Evolutionary conservation across 2,113 vertebrate species (phyloP), one percentile per base, ranked within the genome.

Genomic region (Cariama cristata): DNA sequence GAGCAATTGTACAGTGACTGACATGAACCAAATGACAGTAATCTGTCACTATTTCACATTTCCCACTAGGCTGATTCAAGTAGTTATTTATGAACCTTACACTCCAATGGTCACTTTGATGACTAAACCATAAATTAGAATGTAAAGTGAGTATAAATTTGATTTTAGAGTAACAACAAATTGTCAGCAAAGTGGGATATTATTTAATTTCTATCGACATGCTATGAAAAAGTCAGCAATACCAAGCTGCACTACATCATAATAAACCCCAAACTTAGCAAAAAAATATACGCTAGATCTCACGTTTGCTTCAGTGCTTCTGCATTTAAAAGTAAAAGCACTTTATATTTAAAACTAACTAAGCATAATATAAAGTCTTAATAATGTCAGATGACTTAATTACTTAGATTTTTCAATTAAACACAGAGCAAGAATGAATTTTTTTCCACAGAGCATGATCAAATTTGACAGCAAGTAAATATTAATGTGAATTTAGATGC

Each of bases 91-190:
- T 86, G 91, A 96, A 95, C 35, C 73, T 93, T 95, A 96, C 89
- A 96, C 79, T 94, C 92, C 81, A 97, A 73, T 28, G 83, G 93
- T 97, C 92, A 97, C 88, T 98, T 96, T 97, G 95, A 98, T 96
- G 92, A 97, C 93, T 98, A 97, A 93, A 92, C 81, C 87, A 97
- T 94, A 97, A 97, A 98, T 96, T 90, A 97, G 74, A 92, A 97
- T 96, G 85, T 85, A 96, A 97, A 97, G 80, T 75, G 93, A 97
- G 88, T 89, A 92, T 42, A 96, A 94, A 94, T 96, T 94, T 84
- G 45, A 96, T 97, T 98, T 97, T 67, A 90, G 40, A 97, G 68
- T 76, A 95, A 92, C 91, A 95, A 62, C 44, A 91, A 94, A 97
- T 93, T 91, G 88, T 84, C 76, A 97, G 85, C 83, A 90, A 94